These are phyloP conservation scores for Eupithecia tripunctaria DNA, from an alignment of 2,888 invertebrate genomes.

Conservation along the genomic window DNA sequence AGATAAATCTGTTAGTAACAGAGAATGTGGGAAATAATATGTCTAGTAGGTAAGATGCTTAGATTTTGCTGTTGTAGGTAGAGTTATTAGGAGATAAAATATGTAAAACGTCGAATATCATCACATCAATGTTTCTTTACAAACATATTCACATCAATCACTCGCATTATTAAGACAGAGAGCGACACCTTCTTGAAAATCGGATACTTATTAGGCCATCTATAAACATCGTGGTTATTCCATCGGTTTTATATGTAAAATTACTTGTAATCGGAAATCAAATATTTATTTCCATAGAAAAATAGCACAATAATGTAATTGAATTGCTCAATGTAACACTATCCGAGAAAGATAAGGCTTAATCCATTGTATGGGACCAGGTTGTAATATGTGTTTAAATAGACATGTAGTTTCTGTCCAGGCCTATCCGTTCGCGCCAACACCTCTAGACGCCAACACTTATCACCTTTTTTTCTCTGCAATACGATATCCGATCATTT, in stretches of 20 bases:
- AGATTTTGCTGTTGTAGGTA: not conserved
- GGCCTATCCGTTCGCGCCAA: slow-evolving; percentile 74
- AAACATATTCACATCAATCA: slow-evolving; percentile 40
- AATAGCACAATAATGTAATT: slow-evolving; percentile 61
- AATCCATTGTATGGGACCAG: slow-evolving; percentile 50
- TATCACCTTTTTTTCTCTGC: slow-evolving; percentile 80
- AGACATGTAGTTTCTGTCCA: slow-evolving; percentile 54
- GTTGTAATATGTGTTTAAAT: slow-evolving; percentile 56
- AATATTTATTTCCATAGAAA: slow-evolving; percentile 29
- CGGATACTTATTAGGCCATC: slow-evolving; percentile 32
- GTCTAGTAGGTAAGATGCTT: not conserved
- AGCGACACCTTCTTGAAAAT: slow-evolving; percentile 17
- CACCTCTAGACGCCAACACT: slow-evolving; percentile 68
- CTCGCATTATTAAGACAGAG: slow-evolving; percentile 30
- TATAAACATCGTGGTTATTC: slow-evolving; percentile 33
- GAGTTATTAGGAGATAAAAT: not conserved
- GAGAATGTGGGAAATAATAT: not conserved
- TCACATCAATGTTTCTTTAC: slow-evolving; percentile 32
- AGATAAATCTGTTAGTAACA: not conserved
- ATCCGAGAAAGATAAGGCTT: slow-evolving; percentile 52
- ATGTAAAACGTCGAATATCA: slow-evolving; percentile 9
- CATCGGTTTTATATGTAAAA: slow-evolving; percentile 28
- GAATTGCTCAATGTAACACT: slow-evolving; percentile 61
- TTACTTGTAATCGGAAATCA: slow-evolving; percentile 23
- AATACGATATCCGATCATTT: slow-evolving; percentile 81